These are phyloP conservation scores for Cardiocondyla obscurior DNA, from an alignment of 1,140 invertebrate species.

Conservation along the genomic window DNA sequence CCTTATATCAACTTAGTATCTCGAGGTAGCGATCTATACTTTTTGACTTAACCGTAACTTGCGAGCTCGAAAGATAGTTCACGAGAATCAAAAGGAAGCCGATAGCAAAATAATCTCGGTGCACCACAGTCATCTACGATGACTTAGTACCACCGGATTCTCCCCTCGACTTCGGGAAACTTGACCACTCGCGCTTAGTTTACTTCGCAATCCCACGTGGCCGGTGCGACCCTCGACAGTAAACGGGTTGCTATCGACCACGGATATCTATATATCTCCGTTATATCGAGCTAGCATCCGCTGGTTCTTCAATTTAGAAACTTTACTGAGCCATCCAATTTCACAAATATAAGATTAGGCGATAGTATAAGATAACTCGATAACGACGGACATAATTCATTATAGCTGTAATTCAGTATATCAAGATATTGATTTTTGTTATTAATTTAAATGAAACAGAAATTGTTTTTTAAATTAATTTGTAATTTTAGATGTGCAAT, in stretches of 20 bases:
- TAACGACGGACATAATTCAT: neutral
- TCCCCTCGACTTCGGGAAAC: constrained; percentile 29
- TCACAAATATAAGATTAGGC: neutral
- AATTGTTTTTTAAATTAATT: neutral
- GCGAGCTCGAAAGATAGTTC: constrained; percentile 1
- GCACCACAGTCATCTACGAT: constrained; percentile 31
- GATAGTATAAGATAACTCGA: neutral
- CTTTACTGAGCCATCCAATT: neutral
- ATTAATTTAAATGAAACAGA: neutral
- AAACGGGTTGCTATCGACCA: neutral
- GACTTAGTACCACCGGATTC: constrained; percentile 44
- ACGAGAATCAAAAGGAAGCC: constrained; percentile 10
- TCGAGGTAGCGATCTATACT: neutral
- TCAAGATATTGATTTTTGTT: neutral
- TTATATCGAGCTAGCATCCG: neutral
- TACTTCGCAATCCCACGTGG: constrained; percentile 11
- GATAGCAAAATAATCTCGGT: constrained; percentile 47
- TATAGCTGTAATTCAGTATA: neutral
- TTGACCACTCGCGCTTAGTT: constrained; percentile 31
- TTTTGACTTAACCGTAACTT: constrained; percentile 24
- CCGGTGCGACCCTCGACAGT: constrained; percentile 4
- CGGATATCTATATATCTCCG: constrained; percentile 12
- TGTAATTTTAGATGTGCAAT: neutral
- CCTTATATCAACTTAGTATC: neutral
- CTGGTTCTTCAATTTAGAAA: constrained; percentile 8